Conservation (phyloP, 2,113 vertebrate species). For the Dendrocopos noguchii region DNA sequence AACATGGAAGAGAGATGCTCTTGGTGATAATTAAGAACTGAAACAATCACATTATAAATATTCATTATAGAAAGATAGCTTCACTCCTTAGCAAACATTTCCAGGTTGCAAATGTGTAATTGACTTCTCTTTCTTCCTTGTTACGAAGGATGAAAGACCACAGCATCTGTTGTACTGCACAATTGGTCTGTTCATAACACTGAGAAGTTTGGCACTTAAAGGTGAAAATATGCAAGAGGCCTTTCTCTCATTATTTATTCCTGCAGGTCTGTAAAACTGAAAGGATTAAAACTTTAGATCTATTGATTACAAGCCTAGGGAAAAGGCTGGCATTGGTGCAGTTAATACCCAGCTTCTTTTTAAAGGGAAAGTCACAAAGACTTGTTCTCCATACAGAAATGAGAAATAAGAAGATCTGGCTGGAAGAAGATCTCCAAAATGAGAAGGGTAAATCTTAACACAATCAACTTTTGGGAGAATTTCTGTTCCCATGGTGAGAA, state of each 20-base stretch:
- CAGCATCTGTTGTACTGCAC: conserved; percentile 35
- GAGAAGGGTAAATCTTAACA: conserved; percentile 17
- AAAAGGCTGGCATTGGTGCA: conserved; percentile 54
- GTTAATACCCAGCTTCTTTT: conserved; percentile 62
- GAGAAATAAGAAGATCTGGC: conserved; percentile 42
- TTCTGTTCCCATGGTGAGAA: conserved; percentile 64
- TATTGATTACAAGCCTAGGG: conserved; percentile 66
- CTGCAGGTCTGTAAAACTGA: conserved; percentile 51
- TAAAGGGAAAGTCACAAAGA: conserved; percentile 54
- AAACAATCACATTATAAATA: neutral
- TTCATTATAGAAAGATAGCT: neutral
- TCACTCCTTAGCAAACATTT: neutral
- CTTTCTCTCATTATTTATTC: conserved; percentile 59
- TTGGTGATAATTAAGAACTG: neutral
- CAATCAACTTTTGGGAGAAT: conserved; percentile 60
- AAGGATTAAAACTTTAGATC: conserved; percentile 68
- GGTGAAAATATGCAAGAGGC: conserved; percentile 53
- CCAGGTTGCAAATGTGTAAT: conserved; percentile 9
- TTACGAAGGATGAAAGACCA: conserved; percentile 46
- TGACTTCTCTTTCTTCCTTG: neutral
- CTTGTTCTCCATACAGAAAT: conserved; percentile 36
- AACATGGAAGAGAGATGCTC: neutral
- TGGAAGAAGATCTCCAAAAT: conserved; percentile 51
- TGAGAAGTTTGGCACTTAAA: conserved; percentile 28
- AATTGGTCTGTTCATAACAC: conserved; percentile 2